Conservation (phyloP, 2,113 vertebrate genomes). For the Elanoides forficatus region DNA sequence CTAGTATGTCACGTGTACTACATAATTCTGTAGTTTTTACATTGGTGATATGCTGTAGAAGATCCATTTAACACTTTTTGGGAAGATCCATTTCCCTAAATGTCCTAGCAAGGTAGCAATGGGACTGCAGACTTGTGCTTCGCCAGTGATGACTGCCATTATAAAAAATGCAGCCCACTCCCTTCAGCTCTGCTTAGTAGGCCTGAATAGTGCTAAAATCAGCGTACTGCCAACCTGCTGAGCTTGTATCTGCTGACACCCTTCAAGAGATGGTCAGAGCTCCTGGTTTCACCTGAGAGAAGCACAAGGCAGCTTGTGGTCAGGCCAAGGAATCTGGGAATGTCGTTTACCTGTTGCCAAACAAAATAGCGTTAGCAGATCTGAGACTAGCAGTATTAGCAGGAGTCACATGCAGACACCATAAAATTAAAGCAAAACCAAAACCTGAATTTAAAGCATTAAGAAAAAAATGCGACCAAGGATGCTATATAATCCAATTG, state of each 20-base stretch:
- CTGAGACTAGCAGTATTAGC: not conserved
- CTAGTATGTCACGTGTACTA: not conserved
- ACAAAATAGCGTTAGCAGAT: not conserved
- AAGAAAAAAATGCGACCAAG: not conserved
- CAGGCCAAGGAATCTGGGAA: conserved; percentile 28
- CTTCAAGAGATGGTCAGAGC: not conserved
- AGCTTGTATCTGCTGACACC: not conserved
- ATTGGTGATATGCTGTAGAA: not conserved
- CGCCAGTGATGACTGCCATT: not conserved
- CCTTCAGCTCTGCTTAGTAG: not conserved
- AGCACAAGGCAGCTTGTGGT: not conserved
- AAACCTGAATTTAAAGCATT: not conserved
- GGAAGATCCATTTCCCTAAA: not conserved
- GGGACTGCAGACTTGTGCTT: not conserved
- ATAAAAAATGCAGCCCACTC: not conserved
- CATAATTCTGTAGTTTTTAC: not conserved
- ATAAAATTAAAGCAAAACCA: conserved; percentile 12
- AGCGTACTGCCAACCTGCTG: not conserved
- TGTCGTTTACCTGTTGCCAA: conserved; percentile 4
- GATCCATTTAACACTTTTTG: not conserved
- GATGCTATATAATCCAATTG: not conserved
- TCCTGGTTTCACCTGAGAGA: not conserved
- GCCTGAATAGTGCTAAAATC: not conserved
- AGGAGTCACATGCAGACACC: not conserved
- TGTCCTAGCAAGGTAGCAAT: not conserved